Evolutionary conservation across 2,113 vertebrate species (phyloP), one percentile per base, ranked within the genome.

Genomic region (Pholis gunnellus): DNA sequence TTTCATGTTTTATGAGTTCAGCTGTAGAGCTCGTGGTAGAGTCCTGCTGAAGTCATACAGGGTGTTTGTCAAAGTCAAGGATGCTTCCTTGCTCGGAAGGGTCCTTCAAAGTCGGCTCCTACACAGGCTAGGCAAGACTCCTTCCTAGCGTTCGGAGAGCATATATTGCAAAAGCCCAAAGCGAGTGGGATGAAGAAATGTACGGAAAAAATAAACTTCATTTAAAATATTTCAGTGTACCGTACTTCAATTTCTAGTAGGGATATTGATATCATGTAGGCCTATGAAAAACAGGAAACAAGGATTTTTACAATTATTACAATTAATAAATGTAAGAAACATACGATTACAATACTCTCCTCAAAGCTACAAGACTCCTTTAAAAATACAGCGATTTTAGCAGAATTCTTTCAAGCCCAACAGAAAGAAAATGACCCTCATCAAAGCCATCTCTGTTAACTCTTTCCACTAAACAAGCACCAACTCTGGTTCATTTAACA

Each of bases 1-100:
- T 17, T 72, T 17, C 27, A 63, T 73, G 73, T 76, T 66, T 66
- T 60, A 8, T 22, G 29, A 59, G 36, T 36, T 36, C 10, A n/a
- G 59, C 34, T 38, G n/a, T 4, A 46, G 8, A 60, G 9, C 6
- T 38, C 46, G 10, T 15, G 31, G 18, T 31, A 7, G 27, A 50
- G 20, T 18, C 14, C 56, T 56, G 48, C 54, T 56, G 25, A 56
- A 56, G n/a, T 10, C n/a, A 56, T 25, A 10, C n/a, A 56, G n/a
- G 54, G n/a, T 13, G 56, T 40, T 11, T 40, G 18, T 52, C 22
- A 56, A 25, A 56, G 22, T 54, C 22, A n/a, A 25, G 8, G 5
- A 54, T 25, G 52, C 22, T 52, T 52, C 20, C 48, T 56, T 25
- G 52, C 22, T 56, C 13, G n/a, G 52, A 25, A 56, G 22, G n/a